Conservation (phyloP, 2,113 vertebrate genomes). For the Ictalurus punctatus region DNA sequence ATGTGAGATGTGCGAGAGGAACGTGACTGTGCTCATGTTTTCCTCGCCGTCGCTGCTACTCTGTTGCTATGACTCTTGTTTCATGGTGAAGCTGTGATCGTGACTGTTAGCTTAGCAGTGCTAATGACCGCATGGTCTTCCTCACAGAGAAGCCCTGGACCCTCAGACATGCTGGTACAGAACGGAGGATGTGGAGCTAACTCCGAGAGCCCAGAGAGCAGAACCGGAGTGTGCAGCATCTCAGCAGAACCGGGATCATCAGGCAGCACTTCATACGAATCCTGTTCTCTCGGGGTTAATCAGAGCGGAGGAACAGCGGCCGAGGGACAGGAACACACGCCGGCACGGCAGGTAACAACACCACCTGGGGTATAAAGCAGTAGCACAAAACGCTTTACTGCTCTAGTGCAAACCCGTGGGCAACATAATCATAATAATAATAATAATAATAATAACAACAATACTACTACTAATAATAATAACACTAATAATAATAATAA, state of each 20-base stretch:
- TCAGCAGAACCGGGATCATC: constrained; percentile 67
- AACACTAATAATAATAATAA: too few relatives aligned
- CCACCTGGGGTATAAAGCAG: background rate
- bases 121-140: constrained; percentile 40
- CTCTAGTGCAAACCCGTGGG: background rate
- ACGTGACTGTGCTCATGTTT: constrained; percentile 35
- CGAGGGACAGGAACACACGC: constrained; percentile 64
- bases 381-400: background rate
- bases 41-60: constrained; percentile 31
- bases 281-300: constrained; percentile 61
- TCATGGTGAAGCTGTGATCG: background rate
- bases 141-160: constrained; percentile 68
- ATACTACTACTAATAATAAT: too few relatives aligned
- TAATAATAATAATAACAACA: background rate
- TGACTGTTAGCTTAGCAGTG: constrained; percentile 47
- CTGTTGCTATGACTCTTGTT: constrained; percentile 57
- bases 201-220: constrained; percentile 51
- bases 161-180: constrained; percentile 63
- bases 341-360: constrained; percentile 28
- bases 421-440: background rate
- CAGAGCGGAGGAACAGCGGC: constrained; percentile 58
- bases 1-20: background rate
- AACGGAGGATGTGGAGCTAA: constrained; percentile 54
- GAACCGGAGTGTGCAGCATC: constrained; percentile 62
- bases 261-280: constrained; percentile 58